Conservation (phyloP, 2,113 vertebrate species). For the Sapayoa aenigma region DNA sequence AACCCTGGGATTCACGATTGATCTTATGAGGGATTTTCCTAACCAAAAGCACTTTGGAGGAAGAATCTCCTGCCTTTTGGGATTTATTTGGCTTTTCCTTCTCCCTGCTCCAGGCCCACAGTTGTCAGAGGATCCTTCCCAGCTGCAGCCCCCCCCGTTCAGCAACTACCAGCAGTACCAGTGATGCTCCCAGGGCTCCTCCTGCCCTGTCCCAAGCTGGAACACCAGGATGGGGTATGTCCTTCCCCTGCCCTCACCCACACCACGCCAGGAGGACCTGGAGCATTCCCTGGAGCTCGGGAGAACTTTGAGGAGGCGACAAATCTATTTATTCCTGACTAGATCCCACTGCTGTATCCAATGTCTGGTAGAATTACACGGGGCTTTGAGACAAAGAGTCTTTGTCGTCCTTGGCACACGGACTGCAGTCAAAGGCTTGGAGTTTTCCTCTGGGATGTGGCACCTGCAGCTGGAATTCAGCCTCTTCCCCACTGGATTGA, state of each 20-base stretch:
- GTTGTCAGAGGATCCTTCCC: slow-evolving; percentile 1
- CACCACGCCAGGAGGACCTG: not conserved
- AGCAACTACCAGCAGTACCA: not conserved
- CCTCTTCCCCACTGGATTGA: not conserved
- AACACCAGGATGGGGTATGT: not conserved
- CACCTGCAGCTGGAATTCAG: not conserved
- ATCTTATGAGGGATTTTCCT: not conserved
- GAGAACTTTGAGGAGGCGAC: slow-evolving; percentile 1
- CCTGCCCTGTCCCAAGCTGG: not conserved
- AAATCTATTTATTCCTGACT: slow-evolving; percentile 66
- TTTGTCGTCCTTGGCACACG: slow-evolving; percentile 17
- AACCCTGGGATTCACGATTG: not conserved
- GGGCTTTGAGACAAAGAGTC: slow-evolving; percentile 23
- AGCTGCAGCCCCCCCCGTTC: not conserved
- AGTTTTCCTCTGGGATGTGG: not conserved
- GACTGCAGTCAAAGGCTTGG: not conserved
- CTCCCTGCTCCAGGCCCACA: not conserved
- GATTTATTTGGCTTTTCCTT: not conserved
- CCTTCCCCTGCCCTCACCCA: not conserved
- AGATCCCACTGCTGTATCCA: slow-evolving; percentile 34
- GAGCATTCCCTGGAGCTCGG: not conserved
- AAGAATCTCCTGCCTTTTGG: not conserved
- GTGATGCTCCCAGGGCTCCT: fast-evolving
- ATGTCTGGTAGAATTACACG: slow-evolving; percentile 27
- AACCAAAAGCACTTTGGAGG: not conserved